Evolutionary conservation across 2,888 invertebrate genomes (phyloP).

Genomic region (Gari tellinella): DNA sequence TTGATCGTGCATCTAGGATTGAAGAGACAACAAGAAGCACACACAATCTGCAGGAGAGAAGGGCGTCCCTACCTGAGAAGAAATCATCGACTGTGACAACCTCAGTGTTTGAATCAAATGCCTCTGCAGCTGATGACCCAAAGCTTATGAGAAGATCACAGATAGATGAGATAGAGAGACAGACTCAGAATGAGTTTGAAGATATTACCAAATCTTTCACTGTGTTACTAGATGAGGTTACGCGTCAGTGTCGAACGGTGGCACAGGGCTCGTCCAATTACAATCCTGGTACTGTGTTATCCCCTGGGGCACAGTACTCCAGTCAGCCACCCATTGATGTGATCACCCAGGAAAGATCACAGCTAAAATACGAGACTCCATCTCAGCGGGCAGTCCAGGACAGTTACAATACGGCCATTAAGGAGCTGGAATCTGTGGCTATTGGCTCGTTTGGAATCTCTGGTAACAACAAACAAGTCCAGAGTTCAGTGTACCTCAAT

Average conservation of each 20-base stretch:
- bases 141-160: constrained; percentile 38
- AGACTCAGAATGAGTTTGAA: constrained; percentile 77
- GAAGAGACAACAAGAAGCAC: constrained; percentile 42
- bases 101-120: constrained; percentile 4
- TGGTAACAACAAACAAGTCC: constrained; percentile 18
- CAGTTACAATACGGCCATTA: constrained; percentile 56
- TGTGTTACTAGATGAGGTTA: constrained; percentile 75
- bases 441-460: constrained; percentile 16
- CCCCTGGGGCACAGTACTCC: constrained; percentile 9
- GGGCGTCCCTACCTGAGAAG: neutral
- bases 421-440: constrained; percentile 55
- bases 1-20: constrained; percentile 58
- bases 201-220: constrained; percentile 77
- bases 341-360: constrained; percentile 36
- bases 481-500: constrained; percentile 48
- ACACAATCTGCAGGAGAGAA: constrained; percentile 1
- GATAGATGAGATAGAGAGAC: constrained; percentile 67
- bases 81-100: constrained; percentile 2
- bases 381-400: constrained; percentile 48
- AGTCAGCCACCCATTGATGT: constrained; percentile 42
- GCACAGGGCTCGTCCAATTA: constrained; percentile 35
- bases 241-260: constrained; percentile 50
- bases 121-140: too few relatives aligned
- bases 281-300: neutral
- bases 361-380: constrained; percentile 23